A percentile compares a stretch with the other conserved stretches of the same genome.
phyloP scores from a whole-genome alignment of 1,140 invertebrate genomes.

The Cydia fagiglandana region DNA sequence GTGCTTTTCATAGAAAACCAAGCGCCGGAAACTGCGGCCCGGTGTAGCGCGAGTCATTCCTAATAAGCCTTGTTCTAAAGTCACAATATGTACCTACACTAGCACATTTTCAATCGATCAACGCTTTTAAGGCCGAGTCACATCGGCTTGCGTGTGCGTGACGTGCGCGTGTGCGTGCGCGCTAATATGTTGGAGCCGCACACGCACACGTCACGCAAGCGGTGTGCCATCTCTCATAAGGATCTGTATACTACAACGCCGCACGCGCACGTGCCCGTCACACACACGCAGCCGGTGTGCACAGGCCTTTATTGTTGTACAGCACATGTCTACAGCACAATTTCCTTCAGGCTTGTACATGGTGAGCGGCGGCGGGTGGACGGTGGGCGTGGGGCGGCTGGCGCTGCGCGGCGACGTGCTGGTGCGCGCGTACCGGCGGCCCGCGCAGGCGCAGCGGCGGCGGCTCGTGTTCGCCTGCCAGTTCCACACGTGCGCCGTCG shows the following conservation, averaged over 20 bases:
- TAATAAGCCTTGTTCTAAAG: neutral
- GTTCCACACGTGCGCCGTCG: constrained; percentile 95
- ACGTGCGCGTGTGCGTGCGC: too few relatives aligned
- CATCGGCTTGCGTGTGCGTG: too few relatives aligned
- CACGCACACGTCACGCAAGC: too few relatives aligned
- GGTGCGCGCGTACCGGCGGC: constrained; percentile 92
- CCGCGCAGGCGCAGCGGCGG: constrained; percentile 62
- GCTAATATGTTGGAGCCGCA: too few relatives aligned
- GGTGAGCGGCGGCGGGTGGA: constrained; percentile 83
- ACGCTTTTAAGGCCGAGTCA: too few relatives aligned
- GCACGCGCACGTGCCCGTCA: too few relatives aligned
- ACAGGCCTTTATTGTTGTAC: neutral
- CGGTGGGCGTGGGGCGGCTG: constrained; percentile 86
- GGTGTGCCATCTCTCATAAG: too few relatives aligned
- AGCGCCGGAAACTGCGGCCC: too few relatives aligned
- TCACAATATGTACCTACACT: neutral
- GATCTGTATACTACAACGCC: too few relatives aligned
- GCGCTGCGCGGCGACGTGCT: constrained; percentile 93
- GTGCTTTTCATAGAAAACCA: too few relatives aligned
- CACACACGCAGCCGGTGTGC: too few relatives aligned
- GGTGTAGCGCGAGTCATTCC: too few relatives aligned
- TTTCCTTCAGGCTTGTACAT: constrained; percentile 83
- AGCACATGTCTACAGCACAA: neutral
- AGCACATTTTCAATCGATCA: neutral
- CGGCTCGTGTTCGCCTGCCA: constrained; percentile 87